These are phyloP conservation scores for Sylvietta virens DNA, from an alignment of 2,113 vertebrate species.

Conservation along the genomic window DNA sequence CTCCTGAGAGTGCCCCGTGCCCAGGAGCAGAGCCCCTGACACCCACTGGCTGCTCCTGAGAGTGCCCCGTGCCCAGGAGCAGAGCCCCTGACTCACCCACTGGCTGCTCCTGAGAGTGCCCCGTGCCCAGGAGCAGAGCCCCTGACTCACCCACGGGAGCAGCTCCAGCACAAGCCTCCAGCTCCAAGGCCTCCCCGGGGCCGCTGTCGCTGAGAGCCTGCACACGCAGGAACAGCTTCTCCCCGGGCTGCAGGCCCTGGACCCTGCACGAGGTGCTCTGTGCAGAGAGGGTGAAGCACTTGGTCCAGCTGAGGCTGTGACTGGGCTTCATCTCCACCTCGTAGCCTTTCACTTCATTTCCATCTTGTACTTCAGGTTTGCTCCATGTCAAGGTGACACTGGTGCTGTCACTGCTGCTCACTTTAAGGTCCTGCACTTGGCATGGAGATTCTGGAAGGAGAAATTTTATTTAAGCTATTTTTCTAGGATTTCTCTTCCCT, in stretches of 20 bases:
- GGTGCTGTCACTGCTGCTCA: conserved; percentile 80
- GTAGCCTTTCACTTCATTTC: conserved; percentile 78
- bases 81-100: too few relatives aligned
- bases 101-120: neutral
- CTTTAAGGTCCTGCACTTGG: conserved; percentile 78
- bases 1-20: too few relatives aligned
- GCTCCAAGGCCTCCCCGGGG: conserved; percentile 63
- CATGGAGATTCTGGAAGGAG: conserved; percentile 78
- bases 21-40: too few relatives aligned
- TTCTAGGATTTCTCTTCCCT: neutral
- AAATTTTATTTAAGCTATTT: neutral
- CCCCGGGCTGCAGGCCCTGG: conserved; percentile 79
- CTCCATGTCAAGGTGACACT: conserved; percentile 84
- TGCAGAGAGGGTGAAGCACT: conserved; percentile 75
- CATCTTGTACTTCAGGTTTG: conserved; percentile 67
- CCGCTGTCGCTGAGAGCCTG: conserved; percentile 77
- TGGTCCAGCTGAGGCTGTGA: conserved; percentile 76
- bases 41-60: too few relatives aligned
- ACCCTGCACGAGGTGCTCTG: conserved; percentile 71
- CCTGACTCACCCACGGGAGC: conserved; percentile 71
- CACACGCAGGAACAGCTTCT: conserved; percentile 80
- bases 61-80: too few relatives aligned
- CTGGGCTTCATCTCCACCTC: conserved; percentile 80
- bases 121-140: neutral
- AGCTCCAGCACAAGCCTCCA: conserved; percentile 74